Percentiles rank a stretch among this genome's conserved stretches.
Conservation (phyloP, 2,113 vertebrate genomes). For the Aptenodytes forsteri region DNA sequence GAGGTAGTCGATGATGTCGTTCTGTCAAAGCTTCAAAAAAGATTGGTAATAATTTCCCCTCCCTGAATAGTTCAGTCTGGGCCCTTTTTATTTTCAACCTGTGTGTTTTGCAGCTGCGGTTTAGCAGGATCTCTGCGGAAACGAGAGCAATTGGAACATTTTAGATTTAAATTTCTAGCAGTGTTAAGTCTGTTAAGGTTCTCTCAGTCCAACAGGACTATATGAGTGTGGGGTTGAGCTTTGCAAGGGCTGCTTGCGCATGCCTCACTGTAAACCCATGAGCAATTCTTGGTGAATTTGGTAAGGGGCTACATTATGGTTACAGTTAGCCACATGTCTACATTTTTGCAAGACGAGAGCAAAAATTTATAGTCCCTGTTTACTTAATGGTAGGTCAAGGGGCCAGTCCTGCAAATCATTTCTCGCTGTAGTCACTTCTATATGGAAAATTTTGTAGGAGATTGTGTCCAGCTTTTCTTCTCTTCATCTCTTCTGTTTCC, state of each 20-base stretch:
- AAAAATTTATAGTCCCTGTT: not conserved
- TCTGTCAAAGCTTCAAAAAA: not conserved
- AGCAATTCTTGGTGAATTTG: not conserved
- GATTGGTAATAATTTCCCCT: not conserved
- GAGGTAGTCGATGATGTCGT: not conserved
- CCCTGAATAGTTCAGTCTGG: not conserved
- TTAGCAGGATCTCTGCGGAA: not conserved
- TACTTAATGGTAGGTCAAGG: not conserved
- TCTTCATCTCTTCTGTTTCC: not conserved
- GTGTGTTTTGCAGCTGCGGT: not conserved
- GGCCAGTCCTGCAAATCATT: not conserved
- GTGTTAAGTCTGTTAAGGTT: not conserved
- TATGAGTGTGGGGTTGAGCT: not conserved
- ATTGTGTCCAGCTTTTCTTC: not conserved
- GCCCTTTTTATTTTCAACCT: not conserved
- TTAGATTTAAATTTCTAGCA: not conserved
- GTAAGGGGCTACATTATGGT: not conserved
- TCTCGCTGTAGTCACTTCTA: not conserved
- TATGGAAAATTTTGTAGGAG: not conserved
- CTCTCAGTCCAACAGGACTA: not conserved
- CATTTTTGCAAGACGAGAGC: not conserved
- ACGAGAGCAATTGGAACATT: not conserved
- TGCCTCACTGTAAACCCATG: fast-evolving
- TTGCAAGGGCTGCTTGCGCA: not conserved
- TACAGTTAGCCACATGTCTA: not conserved